Evolutionary conservation across 2,797 vertebrate genomes (phyloP).

Genomic region (Hephaestus fuliginosus): DNA sequence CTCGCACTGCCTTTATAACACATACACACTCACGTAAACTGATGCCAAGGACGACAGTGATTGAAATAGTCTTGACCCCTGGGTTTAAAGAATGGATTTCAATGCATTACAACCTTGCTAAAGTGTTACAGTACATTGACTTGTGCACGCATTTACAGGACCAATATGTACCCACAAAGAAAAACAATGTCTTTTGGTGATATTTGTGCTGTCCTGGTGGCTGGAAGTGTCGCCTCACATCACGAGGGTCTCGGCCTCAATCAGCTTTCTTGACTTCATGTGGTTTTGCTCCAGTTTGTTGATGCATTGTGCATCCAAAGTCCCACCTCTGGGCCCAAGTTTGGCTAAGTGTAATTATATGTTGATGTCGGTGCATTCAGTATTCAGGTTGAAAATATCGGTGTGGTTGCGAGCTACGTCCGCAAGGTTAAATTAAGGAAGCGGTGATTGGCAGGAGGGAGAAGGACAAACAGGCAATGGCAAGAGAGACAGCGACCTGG

Average conservation of each 20-base stretch:
- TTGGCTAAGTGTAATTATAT: conserved; percentile 13
- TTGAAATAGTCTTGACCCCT: not conserved
- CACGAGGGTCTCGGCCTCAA: not conserved
- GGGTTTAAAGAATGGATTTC: not conserved
- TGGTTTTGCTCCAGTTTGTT: not conserved
- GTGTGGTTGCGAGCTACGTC: not conserved
- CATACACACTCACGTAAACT: not conserved
- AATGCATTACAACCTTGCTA: not conserved
- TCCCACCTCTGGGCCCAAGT: conserved; percentile 7
- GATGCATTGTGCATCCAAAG: not conserved
- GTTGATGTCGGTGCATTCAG: not conserved
- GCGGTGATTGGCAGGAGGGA: conserved; percentile 13
- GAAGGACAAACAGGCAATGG: not conserved
- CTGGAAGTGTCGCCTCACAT: not conserved
- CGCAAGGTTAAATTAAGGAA: conserved; percentile 5
- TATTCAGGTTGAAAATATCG: conserved; percentile 1
- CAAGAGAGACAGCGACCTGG: conserved; percentile 2
- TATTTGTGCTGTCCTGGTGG: not conserved
- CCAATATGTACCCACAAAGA: not conserved
- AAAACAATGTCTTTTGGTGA: not conserved
- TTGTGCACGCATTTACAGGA: not conserved
- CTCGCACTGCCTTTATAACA: not conserved
- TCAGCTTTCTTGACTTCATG: conserved; percentile 4
- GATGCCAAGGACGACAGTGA: not conserved
- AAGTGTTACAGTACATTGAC: not conserved